Base-by-base conservation (phyloP, 2,113 vertebrate species). In the Mesoclemmys tuberculata region DNA sequence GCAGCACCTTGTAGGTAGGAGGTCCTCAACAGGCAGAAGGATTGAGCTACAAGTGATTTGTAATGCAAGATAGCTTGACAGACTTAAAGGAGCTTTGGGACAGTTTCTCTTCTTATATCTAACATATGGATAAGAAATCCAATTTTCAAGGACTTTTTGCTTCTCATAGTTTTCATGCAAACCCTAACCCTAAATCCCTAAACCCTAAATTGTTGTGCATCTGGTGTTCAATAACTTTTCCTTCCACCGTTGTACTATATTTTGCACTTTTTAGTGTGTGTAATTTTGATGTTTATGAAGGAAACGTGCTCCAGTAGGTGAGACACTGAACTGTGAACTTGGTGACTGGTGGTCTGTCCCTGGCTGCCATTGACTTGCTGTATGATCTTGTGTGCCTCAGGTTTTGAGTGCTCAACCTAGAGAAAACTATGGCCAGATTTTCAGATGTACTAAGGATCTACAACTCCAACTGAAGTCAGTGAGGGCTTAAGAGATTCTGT, bases 121-220 rank as follows among this genome's bases (percentile, higher is more conserved):
- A 0, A 27, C 12, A 46, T 41, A 7, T 77, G 41, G 74, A 27
- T 77, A 64, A 80, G 41, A 26, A 49, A 75, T 92, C 64, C 8
- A 38, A 22, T 3, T 84, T 49, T 56, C 75, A 13, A 77, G 93
- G 13, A 3, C 11, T 61, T 51, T 89, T 24, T 5, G 56, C 74
- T 80, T 49, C 44, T 7, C 26, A 21, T 71, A 7, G 56, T 58
- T 92, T 92, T 49, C 51, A 7, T 48, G 21, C 81, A 74, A 61
- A 10, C 6, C 4, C 27, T 56, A 21, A 21, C 5, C 38, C 89
- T 54, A 48, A 46, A 13, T 84, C 24, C 22, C 49, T 61, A 41
- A 35, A 8, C 0, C 12, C 24, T 0, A 0, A n/a, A 56, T 68
- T 54, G 74, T 58, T 55, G 79, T 52, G 75, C 71, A 55, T 78